phyloP scores from a whole-genome alignment of 2,888 invertebrate species.

The Platerodrilus igneus region DNA sequence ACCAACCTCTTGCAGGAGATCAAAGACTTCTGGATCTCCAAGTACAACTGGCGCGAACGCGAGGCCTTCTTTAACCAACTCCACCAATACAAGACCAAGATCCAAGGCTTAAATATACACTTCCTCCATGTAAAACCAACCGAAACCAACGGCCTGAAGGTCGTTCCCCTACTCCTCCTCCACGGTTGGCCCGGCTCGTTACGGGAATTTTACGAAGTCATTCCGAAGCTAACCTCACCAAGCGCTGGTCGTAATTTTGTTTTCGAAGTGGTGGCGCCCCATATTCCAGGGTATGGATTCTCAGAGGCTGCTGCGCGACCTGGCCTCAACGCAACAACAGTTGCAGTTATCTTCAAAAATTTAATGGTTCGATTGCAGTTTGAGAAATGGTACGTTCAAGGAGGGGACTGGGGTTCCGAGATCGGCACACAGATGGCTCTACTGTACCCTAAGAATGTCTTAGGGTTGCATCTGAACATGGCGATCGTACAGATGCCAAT shows the following conservation, averaged over 20 bases:
- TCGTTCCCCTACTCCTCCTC: constrained; percentile 63
- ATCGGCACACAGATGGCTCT: constrained; percentile 61
- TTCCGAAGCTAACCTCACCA: constrained; percentile 58
- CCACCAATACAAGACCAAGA: constrained; percentile 64
- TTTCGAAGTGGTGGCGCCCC: constrained; percentile 59
- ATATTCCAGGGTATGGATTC: constrained; percentile 52
- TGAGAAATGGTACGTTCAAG: constrained; percentile 65
- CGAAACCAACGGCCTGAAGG: constrained; percentile 9
- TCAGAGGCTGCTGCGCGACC: constrained; percentile 52
- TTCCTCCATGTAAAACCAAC: constrained; percentile 62
- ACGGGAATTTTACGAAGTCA: constrained; percentile 71
- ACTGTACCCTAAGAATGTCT: constrained; percentile 57
- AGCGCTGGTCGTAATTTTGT: constrained; percentile 53
- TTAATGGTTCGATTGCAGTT: constrained; percentile 67
- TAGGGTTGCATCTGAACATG: constrained; percentile 58
- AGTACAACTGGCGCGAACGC: constrained; percentile 63
- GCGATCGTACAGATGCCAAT: constrained; percentile 17
- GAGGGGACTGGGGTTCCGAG: constrained; percentile 78
- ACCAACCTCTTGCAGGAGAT: constrained; percentile 59
- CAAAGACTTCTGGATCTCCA: constrained; percentile 69
- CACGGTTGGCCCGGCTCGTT: constrained; percentile 91
- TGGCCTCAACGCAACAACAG: constrained; percentile 56
- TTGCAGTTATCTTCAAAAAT: constrained; percentile 58
- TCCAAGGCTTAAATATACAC: constrained; percentile 66
- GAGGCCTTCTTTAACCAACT: constrained; percentile 59